Conservation (phyloP, 2,888 invertebrate species). For the Ophion costatus region DNA sequence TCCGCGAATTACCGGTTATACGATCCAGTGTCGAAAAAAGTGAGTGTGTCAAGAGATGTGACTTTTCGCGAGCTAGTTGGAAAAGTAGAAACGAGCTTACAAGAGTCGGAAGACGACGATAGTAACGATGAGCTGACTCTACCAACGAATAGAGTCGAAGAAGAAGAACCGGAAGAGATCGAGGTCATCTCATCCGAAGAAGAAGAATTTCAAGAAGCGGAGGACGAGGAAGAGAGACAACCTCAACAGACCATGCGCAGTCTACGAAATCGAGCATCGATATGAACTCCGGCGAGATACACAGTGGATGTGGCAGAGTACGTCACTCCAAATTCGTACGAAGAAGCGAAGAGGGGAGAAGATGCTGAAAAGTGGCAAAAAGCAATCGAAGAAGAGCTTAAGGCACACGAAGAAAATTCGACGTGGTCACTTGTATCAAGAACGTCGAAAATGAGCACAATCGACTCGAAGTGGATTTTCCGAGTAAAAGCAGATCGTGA, state of each 20-base stretch:
- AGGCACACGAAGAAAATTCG: not conserved
- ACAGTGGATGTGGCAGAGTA: not conserved
- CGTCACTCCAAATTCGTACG: constrained; percentile 41
- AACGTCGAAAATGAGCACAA: constrained; percentile 5
- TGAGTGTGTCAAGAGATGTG: constrained; percentile 45
- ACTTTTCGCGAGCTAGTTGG: constrained; percentile 45
- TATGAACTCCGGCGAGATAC: constrained; percentile 17
- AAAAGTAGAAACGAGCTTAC: not conserved
- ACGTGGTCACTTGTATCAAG: constrained; percentile 24
- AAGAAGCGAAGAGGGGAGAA: constrained; percentile 44
- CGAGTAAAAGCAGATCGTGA: too few species aligned
- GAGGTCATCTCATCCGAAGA: too few species aligned
- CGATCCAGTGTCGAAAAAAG: constrained; percentile 30
- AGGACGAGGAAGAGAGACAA: not conserved
- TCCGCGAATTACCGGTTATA: constrained; percentile 54
- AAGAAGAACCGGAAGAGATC: too few species aligned
- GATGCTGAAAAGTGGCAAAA: constrained; percentile 45
- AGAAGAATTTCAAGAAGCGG: not conserved
- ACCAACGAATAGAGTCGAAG: not conserved
- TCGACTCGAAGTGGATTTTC: constrained; percentile 40
- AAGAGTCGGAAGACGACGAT: not conserved
- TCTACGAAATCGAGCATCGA: constrained; percentile 2
- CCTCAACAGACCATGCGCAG: not conserved
- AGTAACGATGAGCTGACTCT: not conserved
- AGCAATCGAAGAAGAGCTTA: constrained; percentile 30